phyloP scores from a whole-genome alignment of 2,888 invertebrate species.

The Ophion obscuratus region DNA sequence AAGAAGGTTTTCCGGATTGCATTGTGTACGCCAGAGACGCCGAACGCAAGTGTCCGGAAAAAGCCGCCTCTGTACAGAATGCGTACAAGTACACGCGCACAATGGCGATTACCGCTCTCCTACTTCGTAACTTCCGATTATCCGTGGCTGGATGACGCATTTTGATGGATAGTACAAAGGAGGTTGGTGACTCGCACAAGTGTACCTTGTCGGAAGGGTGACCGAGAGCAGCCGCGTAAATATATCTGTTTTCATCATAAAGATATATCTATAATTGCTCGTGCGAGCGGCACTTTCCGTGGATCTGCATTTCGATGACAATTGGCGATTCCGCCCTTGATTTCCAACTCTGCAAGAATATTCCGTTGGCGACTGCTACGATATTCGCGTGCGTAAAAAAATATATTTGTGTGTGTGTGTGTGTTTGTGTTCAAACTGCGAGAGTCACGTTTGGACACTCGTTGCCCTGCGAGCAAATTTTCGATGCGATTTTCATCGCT shows the following conservation, averaged over 20 bases:
- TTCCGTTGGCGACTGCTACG: conserved; percentile 1
- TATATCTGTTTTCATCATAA: too few relatives aligned
- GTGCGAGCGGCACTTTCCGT: background rate
- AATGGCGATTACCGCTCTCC: too few relatives aligned
- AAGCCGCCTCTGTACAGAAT: background rate
- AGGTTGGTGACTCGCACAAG: too few relatives aligned
- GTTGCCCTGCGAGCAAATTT: conserved; percentile 8
- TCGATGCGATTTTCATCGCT: conserved; percentile 58
- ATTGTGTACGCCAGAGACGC: background rate
- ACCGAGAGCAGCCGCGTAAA: too few relatives aligned
- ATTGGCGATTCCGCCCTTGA: background rate
- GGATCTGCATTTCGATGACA: background rate
- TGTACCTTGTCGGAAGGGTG: too few relatives aligned
- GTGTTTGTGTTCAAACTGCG: conserved; percentile 12
- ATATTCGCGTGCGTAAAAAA: background rate
- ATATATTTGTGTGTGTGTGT: conserved; percentile 4
- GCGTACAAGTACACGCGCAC: background rate
- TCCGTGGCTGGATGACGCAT: too few relatives aligned
- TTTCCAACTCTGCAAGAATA: background rate
- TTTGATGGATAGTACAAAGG: too few relatives aligned
- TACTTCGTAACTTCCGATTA: too few relatives aligned
- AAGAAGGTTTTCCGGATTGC: background rate
- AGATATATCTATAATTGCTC: too few relatives aligned
- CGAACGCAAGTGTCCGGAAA: background rate
- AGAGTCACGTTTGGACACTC: conserved; percentile 21